Percentiles rank a stretch among this genome's conserved stretches.
Conservation (phyloP, 2,888 invertebrate species). For the Petrolisthes cinctipes region DNA sequence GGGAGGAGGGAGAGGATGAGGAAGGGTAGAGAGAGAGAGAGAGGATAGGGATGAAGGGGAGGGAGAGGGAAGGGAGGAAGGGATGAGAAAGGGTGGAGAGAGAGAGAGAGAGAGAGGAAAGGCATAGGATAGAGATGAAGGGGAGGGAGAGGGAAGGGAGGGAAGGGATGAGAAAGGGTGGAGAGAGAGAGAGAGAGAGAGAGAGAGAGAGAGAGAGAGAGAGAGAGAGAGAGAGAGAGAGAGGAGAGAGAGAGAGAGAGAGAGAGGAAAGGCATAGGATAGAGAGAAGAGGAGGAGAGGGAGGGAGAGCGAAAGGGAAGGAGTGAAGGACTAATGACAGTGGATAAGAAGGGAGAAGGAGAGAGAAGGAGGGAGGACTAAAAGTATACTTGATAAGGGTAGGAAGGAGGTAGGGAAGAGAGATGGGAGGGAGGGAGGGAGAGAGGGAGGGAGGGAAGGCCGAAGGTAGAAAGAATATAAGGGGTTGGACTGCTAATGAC, state of each 20-base stretch:
- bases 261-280: neutral
- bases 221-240: neutral
- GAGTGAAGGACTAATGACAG: neutral
- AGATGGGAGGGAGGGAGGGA: neutral
- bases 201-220: neutral
- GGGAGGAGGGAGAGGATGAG: neutral
- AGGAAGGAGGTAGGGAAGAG: neutral
- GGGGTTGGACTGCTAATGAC: conserved; percentile 20
- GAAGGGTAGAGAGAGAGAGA: neutral
- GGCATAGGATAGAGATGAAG: neutral
- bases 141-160: neutral
- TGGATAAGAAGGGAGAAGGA: neutral
- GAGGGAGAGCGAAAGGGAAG: neutral
- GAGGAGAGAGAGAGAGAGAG: neutral
- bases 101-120: neutral
- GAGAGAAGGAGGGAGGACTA: neutral
- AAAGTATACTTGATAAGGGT: neutral
- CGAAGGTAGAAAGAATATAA: neutral
- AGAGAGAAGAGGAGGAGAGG: neutral
- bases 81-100: neutral
- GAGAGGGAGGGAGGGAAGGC: neutral
- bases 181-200: neutral
- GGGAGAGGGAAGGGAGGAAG: neutral
- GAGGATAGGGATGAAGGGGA: neutral
- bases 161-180: neutral